Base-by-base conservation (phyloP, 1,140 invertebrate genomes). In the Probaryconus sp. region DNA sequence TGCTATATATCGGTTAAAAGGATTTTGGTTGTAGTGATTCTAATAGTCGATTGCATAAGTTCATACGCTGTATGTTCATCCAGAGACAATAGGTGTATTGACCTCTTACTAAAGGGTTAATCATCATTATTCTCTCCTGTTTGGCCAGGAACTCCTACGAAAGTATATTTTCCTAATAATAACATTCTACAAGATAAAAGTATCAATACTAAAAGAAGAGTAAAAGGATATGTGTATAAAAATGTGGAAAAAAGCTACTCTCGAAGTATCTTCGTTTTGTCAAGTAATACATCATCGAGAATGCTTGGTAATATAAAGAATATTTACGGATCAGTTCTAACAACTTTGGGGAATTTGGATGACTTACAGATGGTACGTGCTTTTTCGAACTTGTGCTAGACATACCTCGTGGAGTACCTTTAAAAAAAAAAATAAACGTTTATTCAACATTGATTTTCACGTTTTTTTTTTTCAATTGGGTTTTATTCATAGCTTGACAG, bases 371-470 rank as follows among this genome's bases (percentile, higher is more conserved):
- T 83, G 75, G 73, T 56, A 82, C 79, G 82, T 84, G 78, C 79
- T 85, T 85, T 60, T 71, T 56, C 58, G 78, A 85, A 81, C 82
- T 81, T 85, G 84, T 82, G 83, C 74, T 83, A 83, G 81, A 86
- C 84, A 85, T 87, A 87, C 86, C 86, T 87, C 82, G 84, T 85
- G 85, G 86, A 79, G 80, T 83, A 87, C 86, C 86, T 87, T 87
- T 80, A n/a, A n/a, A 86, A 87, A 86, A 76, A 55, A 67, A 75
- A 67, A 45, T 48, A 63, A 61, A 70, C 37, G 20, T 40, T 26
- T 20, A 63, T 48, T 63, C 26, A 33, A 63, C 31, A 37, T n/a
- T n/a, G n/a, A n/a, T n/a, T n/a, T n/a, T n/a, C n/a, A 64, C 14
- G 24, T 64, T 16, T 43, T 43, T 21, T 40, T 31, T 48, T 14